A percentile compares a stretch with the other conserved stretches of the same genome.
Conservation (phyloP, 2,888 invertebrate genomes). For the Drosophila leonis region DNA sequence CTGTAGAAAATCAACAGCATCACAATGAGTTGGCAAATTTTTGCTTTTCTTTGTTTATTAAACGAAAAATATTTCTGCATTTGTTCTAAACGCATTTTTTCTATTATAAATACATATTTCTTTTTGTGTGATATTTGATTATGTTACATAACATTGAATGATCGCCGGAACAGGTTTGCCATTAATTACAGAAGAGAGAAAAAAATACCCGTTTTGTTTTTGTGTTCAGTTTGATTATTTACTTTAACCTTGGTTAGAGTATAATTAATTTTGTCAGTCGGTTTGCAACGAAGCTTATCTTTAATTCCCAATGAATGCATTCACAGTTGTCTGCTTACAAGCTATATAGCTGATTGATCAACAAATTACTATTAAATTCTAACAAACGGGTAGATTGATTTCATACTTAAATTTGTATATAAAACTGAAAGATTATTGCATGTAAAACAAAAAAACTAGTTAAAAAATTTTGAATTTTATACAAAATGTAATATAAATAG, state of each 20-base stretch:
- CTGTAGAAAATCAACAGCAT: constrained; percentile 24
- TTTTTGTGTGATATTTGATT: constrained; percentile 23
- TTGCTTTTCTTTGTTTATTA: neutral
- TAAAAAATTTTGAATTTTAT: neutral
- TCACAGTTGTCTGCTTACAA: constrained; percentile 1
- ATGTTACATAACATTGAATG: constrained; percentile 45
- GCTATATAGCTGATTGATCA: neutral
- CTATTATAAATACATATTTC: neutral
- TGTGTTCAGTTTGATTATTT: constrained; percentile 20
- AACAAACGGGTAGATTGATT: neutral
- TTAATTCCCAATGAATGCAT: constrained; percentile 18
- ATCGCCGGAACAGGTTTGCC: constrained; percentile 60
- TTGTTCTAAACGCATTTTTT: constrained; percentile 12
- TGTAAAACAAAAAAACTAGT: neutral
- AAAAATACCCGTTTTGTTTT: constrained; percentile 54
- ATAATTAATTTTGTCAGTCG: constrained; percentile 47
- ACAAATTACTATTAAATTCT: neutral
- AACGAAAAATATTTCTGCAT: constrained; percentile 4
- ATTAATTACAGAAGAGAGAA: constrained; percentile 50
- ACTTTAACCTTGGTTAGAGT: constrained; percentile 48
- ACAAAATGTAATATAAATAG: neutral
- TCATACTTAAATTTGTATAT: neutral
- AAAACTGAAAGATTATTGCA: neutral
- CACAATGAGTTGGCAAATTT: constrained; percentile 45
- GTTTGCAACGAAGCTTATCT: constrained; percentile 37